Evolutionary conservation across 92 coral and sea anemone species (phyloP).

Genomic region (Phenganax subtilis): DNA sequence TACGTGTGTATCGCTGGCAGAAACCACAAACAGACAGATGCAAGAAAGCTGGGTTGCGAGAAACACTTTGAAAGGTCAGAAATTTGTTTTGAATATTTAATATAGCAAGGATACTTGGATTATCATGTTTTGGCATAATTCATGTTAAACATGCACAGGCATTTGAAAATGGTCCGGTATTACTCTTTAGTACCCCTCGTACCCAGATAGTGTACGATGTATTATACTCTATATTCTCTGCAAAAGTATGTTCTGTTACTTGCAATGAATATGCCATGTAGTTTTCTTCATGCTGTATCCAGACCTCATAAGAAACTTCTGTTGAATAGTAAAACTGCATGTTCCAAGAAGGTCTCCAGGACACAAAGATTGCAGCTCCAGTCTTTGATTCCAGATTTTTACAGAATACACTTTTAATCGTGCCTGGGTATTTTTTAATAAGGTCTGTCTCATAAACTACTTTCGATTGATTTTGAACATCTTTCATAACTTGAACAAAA

Average conservation of each 20-base stretch:
- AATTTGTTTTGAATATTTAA: too few species aligned
- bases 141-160: slow-evolving; percentile 55
- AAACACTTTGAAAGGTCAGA: too few species aligned
- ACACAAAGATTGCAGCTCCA: slow-evolving; percentile 53
- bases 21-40: too few species aligned
- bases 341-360: slow-evolving; percentile 81
- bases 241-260: slow-evolving; percentile 62
- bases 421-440: slow-evolving; percentile 57
- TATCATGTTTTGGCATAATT: background rate
- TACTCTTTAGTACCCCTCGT: slow-evolving; percentile 54
- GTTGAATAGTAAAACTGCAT: slow-evolving; percentile 32
- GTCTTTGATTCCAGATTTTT: slow-evolving; percentile 1
- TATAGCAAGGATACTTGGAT: too few species aligned
- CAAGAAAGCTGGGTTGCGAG: too few species aligned
- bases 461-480: slow-evolving; percentile 41
- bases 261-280: slow-evolving; percentile 65
- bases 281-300: slow-evolving; percentile 69
- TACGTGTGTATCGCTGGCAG: too few species aligned
- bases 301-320: slow-evolving; percentile 64
- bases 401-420: slow-evolving; percentile 68
- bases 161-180: slow-evolving; percentile 69
- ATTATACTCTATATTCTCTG: slow-evolving; percentile 49
- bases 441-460: background rate
- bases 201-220: slow-evolving; percentile 74
- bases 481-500: slow-evolving; percentile 49